A percentile compares a stretch with the other conserved stretches of the same genome.
Evolutionary conservation across 2,888 invertebrate genomes (phyloP).

Genomic region (Phyllotreta striolata): DNA sequence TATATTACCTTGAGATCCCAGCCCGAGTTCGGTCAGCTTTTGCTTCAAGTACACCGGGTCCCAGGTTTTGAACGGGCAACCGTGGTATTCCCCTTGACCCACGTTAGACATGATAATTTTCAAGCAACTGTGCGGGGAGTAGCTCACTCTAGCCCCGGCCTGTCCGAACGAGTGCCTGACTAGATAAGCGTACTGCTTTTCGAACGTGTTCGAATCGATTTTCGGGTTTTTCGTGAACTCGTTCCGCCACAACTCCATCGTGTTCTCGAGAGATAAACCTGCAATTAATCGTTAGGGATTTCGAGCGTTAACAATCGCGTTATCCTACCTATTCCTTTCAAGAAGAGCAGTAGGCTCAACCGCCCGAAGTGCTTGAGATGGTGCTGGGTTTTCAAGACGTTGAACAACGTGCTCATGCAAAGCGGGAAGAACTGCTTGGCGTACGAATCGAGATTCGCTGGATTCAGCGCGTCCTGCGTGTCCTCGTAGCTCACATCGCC

Average conservation of each 20-base stretch:
- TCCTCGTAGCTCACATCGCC: constrained; percentile 67
- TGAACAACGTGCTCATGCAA: constrained; percentile 95
- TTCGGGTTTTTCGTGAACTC: constrained; percentile 83
- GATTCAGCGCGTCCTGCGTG: constrained; percentile 49
- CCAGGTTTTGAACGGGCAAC: constrained; percentile 91
- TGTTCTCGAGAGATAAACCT: constrained; percentile 90
- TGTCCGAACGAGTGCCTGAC: constrained; percentile 95
- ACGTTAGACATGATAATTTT: constrained; percentile 83
- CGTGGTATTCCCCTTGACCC: constrained; percentile 86
- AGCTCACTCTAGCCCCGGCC: constrained; percentile 89
- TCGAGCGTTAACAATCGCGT: not conserved
- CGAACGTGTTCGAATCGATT: constrained; percentile 87
- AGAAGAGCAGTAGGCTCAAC: constrained; percentile 90
- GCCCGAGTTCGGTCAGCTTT: constrained; percentile 73
- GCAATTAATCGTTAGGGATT: constrained; percentile 5
- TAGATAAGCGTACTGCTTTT: constrained; percentile 89
- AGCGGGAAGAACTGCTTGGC: constrained; percentile 88
- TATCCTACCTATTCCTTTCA: constrained; percentile 74
- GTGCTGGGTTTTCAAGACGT: constrained; percentile 78
- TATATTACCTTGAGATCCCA: constrained; percentile 67
- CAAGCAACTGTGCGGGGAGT: constrained; percentile 90
- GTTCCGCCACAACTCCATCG: constrained; percentile 87
- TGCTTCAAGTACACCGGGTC: constrained; percentile 76
- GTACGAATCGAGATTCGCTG: constrained; percentile 71
- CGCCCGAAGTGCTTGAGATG: constrained; percentile 90